A percentile compares a stretch with the other conserved stretches of the same genome.
These are phyloP conservation scores for Percopsis transmontana DNA, from an alignment of 2,113 vertebrate genomes.

Conservation along the genomic window DNA sequence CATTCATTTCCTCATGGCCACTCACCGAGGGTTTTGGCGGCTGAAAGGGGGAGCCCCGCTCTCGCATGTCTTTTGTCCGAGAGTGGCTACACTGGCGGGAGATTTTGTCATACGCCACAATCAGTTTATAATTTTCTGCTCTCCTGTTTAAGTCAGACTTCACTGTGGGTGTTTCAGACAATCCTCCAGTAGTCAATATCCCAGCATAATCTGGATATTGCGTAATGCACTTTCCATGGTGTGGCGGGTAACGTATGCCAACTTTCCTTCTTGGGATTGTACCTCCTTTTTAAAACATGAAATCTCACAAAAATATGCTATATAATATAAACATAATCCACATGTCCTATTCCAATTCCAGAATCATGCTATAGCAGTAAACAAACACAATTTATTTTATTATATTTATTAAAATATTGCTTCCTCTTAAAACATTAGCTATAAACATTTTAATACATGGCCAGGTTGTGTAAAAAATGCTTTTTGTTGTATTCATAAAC, in stretches of 20 bases:
- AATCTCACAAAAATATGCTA: too few relatives aligned
- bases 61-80: conserved; percentile 54
- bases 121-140: conserved; percentile 7
- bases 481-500: neutral
- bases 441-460: conserved; percentile 1
- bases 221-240: neutral
- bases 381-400: too few relatives aligned
- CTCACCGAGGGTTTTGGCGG: conserved; percentile 52
- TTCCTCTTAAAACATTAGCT: neutral
- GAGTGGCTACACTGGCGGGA: conserved; percentile 22
- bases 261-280: neutral
- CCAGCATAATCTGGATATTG: neutral
- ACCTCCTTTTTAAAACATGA: too few relatives aligned
- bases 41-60: conserved; percentile 35
- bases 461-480: conserved; percentile 9
- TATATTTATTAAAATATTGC: neutral
- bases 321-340: too few relatives aligned
- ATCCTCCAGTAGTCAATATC: neutral
- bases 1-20: conserved; percentile 69
- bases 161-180: conserved; percentile 3
- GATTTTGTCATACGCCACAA: conserved; percentile 24
- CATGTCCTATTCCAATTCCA: too few relatives aligned
- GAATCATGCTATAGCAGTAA: too few relatives aligned
- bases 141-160: conserved; percentile 15
- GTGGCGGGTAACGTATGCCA: neutral